phyloP scores from a whole-genome alignment of 2,888 invertebrate genomes.

The Callyntrura sp. region DNA sequence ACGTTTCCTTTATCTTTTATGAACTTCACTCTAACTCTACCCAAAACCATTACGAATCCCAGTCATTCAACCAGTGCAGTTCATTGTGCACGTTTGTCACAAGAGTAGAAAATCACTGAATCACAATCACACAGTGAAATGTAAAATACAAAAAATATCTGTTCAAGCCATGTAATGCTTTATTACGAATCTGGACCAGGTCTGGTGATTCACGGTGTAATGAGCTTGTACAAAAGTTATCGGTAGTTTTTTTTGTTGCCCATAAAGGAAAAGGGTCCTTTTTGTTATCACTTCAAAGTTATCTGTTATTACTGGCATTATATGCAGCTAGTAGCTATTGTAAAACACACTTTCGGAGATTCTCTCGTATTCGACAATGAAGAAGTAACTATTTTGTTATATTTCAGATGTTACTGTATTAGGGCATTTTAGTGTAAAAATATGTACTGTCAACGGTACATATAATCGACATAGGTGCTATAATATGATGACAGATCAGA shows the following conservation, averaged over 20 bases:
- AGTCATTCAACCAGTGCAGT: not conserved
- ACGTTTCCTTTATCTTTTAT: slow-evolving; percentile 64
- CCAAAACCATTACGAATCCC: not conserved
- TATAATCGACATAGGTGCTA: no score
- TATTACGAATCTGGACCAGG: no score
- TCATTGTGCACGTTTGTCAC: slow-evolving; percentile 25
- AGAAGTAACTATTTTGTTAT: no score
- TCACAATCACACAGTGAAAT: slow-evolving; percentile 20
- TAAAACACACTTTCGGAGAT: slow-evolving; percentile 34
- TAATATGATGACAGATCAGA: no score
- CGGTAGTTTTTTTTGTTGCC: not conserved
- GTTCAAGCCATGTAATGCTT: slow-evolving; percentile 13
- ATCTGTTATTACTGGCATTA: slow-evolving; percentile 11
- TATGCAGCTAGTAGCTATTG: not conserved
- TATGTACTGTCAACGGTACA: no score
- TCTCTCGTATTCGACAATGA: no score
- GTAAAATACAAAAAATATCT: slow-evolving; percentile 1
- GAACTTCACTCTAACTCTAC: slow-evolving; percentile 27
- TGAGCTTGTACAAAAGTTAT: slow-evolving; percentile 63
- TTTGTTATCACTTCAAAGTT: slow-evolving; percentile 50
- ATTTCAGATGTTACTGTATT: no score
- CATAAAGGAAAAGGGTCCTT: slow-evolving; percentile 7
- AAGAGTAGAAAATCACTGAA: no score
- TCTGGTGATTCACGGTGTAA: slow-evolving; percentile 74
- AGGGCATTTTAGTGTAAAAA: no score